Evolutionary conservation across 2,113 vertebrate genomes (phyloP), one percentile per base, ranked within the genome.

Genomic region (Morone saxatilis): DNA sequence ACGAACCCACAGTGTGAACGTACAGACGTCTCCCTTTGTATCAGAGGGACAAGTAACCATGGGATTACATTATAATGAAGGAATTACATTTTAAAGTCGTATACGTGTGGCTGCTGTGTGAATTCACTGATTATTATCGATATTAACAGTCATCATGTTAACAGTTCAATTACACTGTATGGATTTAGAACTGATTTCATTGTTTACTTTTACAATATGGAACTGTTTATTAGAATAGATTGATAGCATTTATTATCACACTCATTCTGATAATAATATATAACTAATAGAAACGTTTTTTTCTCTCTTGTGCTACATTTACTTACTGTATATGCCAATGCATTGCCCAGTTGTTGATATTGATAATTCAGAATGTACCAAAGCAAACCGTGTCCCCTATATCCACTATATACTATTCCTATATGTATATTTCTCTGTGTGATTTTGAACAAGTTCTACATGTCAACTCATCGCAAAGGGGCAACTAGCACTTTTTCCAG

Each of bases 301-400:
- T 25, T 59, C 20, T 31, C 6, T 36, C 56, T 25, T 54, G 50
- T 19, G 53, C 54, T 12, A 2, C 3, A 17, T 38, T 60, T 7
- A 25, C 1, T 12, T 2, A 31, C 2, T 31, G 31, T 25, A 6
- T 13, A 25, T 13, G 10, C 54, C 2, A 3, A 7, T 1, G 0
- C 7, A 3, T 31, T 59, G 11, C 22, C 22, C 13, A 59, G 3
- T 7, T 59, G 56, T 14, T 14, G 31, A 31, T 14, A 59, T 8
- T 31, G 20, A 17, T 4, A 25, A 60, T 59, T 16, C 2, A 59
- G 54, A 9, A 54, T 71, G 3, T 41, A 71, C 19, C 0, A 45
- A 57, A 14, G n/a, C 22, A 10, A 43, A 72, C 47, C 8, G 22
- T 36, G 41, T 47, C 22, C 11, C 19, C 7, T 57, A 5, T 7